Evolutionary conservation across 2,888 invertebrate species (phyloP), one percentile per base, ranked within the genome.

Genomic region (Cynaeus angustus): DNA sequence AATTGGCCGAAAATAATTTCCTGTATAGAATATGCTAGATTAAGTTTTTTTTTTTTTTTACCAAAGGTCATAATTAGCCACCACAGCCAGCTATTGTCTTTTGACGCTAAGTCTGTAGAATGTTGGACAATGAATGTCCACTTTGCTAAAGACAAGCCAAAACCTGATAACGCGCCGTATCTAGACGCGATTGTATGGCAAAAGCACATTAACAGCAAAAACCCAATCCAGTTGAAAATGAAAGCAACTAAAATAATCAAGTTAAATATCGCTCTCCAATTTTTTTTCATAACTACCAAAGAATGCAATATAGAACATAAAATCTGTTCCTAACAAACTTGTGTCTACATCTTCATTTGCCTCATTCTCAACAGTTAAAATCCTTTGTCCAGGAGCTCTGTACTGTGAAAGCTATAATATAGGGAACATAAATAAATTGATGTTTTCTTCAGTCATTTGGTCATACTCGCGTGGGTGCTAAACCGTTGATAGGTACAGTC

Each of bases 201-300:
- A 88, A 97, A 95, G 82, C 97, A 97, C 90, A 97, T 94, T 77
- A 96, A 88, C 82, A 96, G 88, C 77, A 97, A 87, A 85, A 97
- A 96, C 9, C 97, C 97, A 82, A 97, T 92, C 97, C 97, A 97
- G 87, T 97, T 97, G 87, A 97, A 97, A 53, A 97, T 90, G 87
- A 97, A 97, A 78, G 97, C 94, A 84, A 96, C 96, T 94, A 87
- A 48, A 68, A 68, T 2, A 9, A 33, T 9, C 33, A 7, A 33
- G 2, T 33, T 21, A 21, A 1, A 3, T 1, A 21, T 21, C 4
- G 21, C 21, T 21, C 4, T 4, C 1, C 21, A 21, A 1, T 3
- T 21, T 21, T 33, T 2, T 33, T 33, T n/a, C n/a, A 33, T 21
- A 46, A 43, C 10, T 86, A 94, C 94, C 92, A 81, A 96, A 91